Conservation (phyloP, 1,140 invertebrate species). For the Habropoda laboriosa region DNA sequence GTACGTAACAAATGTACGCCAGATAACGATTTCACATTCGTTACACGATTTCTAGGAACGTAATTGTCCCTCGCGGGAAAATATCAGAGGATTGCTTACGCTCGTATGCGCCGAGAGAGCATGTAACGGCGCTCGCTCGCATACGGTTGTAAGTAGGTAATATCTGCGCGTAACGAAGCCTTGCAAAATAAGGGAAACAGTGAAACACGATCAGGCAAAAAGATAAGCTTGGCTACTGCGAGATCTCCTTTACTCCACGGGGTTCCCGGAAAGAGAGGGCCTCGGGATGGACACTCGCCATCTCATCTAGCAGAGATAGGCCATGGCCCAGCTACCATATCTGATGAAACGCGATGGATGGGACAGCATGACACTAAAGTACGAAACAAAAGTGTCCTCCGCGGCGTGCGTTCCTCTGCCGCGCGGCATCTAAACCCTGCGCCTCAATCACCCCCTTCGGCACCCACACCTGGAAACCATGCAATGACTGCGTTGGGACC, state of each 20-base stretch:
- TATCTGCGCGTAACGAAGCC: constrained; percentile 59
- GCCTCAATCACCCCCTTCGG: constrained; percentile 40
- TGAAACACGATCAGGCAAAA: constrained; percentile 68
- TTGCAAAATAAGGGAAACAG: constrained; percentile 66
- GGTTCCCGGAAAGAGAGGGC: constrained; percentile 71
- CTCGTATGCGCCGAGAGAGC: neutral
- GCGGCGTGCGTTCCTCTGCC: constrained; percentile 31
- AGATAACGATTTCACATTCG: neutral
- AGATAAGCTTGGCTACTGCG: constrained; percentile 72
- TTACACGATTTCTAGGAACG: neutral
- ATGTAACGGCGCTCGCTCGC: constrained; percentile 26
- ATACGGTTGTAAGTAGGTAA: constrained; percentile 45
- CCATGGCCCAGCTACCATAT: constrained; percentile 67
- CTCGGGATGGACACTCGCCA: constrained; percentile 67
- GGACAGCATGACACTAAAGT: constrained; percentile 62
- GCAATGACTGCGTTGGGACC: neutral
- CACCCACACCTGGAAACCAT: constrained; percentile 45
- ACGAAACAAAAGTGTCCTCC: constrained; percentile 67
- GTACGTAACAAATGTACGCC: neutral
- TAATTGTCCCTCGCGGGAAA: no score
- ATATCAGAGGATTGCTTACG: neutral
- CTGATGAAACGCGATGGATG: constrained; percentile 72
- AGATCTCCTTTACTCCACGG: constrained; percentile 63
- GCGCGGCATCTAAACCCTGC: constrained; percentile 9
- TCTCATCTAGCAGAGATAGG: constrained; percentile 70